Evolutionary conservation across 2,797 vertebrate genomes (phyloP).

Genomic region (Discoglossus pictus): DNA sequence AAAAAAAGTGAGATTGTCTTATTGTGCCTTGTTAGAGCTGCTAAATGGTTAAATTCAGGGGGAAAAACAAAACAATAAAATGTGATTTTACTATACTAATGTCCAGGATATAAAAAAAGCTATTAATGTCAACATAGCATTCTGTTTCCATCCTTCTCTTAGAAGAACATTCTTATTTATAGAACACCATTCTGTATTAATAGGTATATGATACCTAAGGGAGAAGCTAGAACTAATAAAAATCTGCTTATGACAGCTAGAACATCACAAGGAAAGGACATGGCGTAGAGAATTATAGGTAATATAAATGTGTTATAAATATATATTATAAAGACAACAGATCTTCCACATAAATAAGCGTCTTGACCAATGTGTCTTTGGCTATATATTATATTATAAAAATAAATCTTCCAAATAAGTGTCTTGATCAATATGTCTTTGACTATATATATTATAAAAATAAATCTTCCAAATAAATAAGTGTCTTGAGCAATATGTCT

Average conservation of each 20-base stretch:
- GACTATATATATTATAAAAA: too few relatives aligned
- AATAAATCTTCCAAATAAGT: too few relatives aligned
- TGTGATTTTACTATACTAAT: slow-evolving; percentile 33
- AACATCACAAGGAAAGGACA: slow-evolving; percentile 15
- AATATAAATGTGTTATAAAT: too few relatives aligned
- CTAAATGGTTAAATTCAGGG: slow-evolving; percentile 13
- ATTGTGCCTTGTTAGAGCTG: background rate
- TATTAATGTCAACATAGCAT: slow-evolving; percentile 43
- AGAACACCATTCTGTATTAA: slow-evolving; percentile 45
- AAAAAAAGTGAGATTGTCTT: background rate
- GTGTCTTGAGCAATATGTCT: slow-evolving; percentile 37
- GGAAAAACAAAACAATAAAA: slow-evolving; percentile 24
- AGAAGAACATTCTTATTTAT: slow-evolving; percentile 41
- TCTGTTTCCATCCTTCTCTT: slow-evolving; percentile 28
- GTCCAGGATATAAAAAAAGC: slow-evolving; percentile 37
- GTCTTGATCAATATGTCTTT: too few relatives aligned
- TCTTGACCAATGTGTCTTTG: too few relatives aligned
- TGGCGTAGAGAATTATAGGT: slow-evolving; percentile 20
- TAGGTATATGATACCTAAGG: slow-evolving; percentile 40
- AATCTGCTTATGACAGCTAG: slow-evolving; percentile 33
- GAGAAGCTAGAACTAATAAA: slow-evolving; percentile 22
- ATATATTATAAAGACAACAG: slow-evolving; percentile 41
- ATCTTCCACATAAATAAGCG: slow-evolving; percentile 21
- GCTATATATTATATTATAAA: too few relatives aligned
- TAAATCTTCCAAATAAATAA: too few relatives aligned